Conservation (phyloP, 1,140 invertebrate genomes). For the Scylla paramamosain region DNA sequence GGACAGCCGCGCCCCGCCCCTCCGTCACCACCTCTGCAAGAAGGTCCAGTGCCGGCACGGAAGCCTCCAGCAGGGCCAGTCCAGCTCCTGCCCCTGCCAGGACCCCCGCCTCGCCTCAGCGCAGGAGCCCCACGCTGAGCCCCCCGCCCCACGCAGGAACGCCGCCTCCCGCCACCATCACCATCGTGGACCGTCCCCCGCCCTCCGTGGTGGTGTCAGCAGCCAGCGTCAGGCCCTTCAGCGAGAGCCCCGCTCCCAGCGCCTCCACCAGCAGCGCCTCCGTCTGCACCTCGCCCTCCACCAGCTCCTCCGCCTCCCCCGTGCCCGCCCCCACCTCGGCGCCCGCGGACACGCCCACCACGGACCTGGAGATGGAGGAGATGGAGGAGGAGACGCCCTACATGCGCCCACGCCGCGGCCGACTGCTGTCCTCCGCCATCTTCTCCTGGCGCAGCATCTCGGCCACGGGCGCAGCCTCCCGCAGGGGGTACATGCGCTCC, state of each 20-base stretch:
- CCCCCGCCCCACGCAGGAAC: constrained; percentile 60
- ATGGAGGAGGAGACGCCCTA: constrained; percentile 75
- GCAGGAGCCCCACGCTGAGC: constrained; percentile 53
- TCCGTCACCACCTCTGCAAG: neutral
- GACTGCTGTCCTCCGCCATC: constrained; percentile 76
- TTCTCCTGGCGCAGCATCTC: constrained; percentile 76
- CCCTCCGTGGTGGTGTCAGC: constrained; percentile 64
- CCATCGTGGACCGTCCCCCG: constrained; percentile 52
- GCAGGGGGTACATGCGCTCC: constrained; percentile 72
- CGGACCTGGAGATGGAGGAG: constrained; percentile 72
- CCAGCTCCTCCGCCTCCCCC: constrained; percentile 74
- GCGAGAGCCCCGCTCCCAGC: constrained; percentile 68
- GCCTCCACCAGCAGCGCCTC: constrained; percentile 63
- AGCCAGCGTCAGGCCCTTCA: constrained; percentile 60
- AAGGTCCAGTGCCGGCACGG: neutral
- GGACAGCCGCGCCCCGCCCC: neutral
- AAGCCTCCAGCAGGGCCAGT: neutral
- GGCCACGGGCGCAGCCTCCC: constrained; percentile 59
- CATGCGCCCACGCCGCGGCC: constrained; percentile 70
- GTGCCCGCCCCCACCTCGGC: constrained; percentile 60
- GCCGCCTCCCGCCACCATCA: constrained; percentile 68
- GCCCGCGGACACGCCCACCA: constrained; percentile 54
- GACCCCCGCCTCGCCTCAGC: constrained; percentile 50
- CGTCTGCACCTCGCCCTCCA: constrained; percentile 73
- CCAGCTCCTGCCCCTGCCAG: neutral